Evolutionary conservation across 1,140 invertebrate species (phyloP).

Genomic region (Drosophila rhopaloa): DNA sequence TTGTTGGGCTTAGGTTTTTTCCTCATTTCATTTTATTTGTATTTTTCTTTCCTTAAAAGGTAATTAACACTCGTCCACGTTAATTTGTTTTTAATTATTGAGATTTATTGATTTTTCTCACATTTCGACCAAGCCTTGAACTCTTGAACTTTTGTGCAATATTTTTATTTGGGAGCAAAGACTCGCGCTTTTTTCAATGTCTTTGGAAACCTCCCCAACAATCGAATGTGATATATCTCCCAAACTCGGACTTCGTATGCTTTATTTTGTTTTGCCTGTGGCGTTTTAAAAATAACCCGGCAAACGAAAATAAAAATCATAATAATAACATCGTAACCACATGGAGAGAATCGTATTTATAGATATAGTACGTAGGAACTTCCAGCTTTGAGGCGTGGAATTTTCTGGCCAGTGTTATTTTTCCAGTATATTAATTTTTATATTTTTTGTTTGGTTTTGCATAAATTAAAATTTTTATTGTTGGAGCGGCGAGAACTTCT

Average conservation of each 20-base stretch:
- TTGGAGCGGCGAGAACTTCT: slow-evolving; percentile 10
- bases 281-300: slow-evolving; percentile 25
- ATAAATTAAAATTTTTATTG: slow-evolving; percentile 22
- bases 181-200: neutral
- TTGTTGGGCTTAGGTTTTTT: slow-evolving; percentile 19
- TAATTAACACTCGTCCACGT: slow-evolving; percentile 52
- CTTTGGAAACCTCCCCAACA: slow-evolving; percentile 5
- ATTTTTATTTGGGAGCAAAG: slow-evolving; percentile 7
- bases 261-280: slow-evolving; percentile 19
- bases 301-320: slow-evolving; percentile 30
- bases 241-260: slow-evolving; percentile 17
- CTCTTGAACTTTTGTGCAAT: slow-evolving; percentile 29
- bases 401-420: slow-evolving; percentile 13
- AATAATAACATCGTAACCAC: slow-evolving; percentile 48
- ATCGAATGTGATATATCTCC: slow-evolving; percentile 7
- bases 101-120: slow-evolving; percentile 70
- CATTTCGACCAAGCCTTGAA: slow-evolving; percentile 50
- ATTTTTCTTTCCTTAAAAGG: slow-evolving; percentile 37
- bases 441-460: slow-evolving; percentile 8
- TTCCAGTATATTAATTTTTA: slow-evolving; percentile 3
- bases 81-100: slow-evolving; percentile 73
- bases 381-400: slow-evolving; percentile 17
- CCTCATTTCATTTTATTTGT: slow-evolving; percentile 21
- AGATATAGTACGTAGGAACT: slow-evolving; percentile 21
- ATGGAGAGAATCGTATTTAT: slow-evolving; percentile 49